Percentiles rank a stretch among this genome's conserved stretches.
phyloP scores from a whole-genome alignment of 2,797 vertebrate genomes.

The Silurus aristotelis region DNA sequence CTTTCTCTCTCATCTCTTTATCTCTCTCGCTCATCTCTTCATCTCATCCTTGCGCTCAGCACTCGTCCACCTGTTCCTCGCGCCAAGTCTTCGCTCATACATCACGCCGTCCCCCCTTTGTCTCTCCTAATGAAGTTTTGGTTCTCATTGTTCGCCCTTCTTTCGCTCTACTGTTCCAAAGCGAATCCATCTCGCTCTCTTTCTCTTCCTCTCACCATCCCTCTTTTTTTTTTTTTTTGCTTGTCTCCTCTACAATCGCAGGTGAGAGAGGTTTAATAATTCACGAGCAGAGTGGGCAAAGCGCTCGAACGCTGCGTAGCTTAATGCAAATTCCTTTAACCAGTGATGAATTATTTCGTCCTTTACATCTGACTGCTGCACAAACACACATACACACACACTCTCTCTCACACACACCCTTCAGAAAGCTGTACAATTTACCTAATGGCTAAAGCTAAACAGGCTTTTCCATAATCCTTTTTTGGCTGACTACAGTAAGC shows the following conservation, averaged over 20 bases:
- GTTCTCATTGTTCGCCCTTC: slow-evolving; percentile 14
- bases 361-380: slow-evolving; percentile 59
- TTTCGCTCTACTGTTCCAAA: neutral
- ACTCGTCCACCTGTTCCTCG: slow-evolving; percentile 12
- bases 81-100: slow-evolving; percentile 1
- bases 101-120: slow-evolving; percentile 11
- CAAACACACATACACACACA: slow-evolving; percentile 38
- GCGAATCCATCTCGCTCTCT: slow-evolving; percentile 24
- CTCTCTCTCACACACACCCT: slow-evolving; percentile 49
- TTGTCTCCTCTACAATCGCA: slow-evolving; percentile 58
- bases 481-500: slow-evolving; percentile 27
- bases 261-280: slow-evolving; percentile 74
- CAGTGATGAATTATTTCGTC: slow-evolving; percentile 70
- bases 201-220: slow-evolving; percentile 8
- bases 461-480: slow-evolving; percentile 43
- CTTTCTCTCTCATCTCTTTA: neutral
- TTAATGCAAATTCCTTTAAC: slow-evolving; percentile 74
- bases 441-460: slow-evolving; percentile 65
- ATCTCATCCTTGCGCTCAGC: neutral
- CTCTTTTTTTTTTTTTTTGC: slow-evolving; percentile 1
- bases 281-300: slow-evolving; percentile 67
- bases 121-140: slow-evolving; percentile 32
- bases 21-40: neutral
- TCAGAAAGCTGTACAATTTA: slow-evolving; percentile 60
- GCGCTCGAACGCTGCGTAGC: slow-evolving; percentile 57